Evolutionary conservation across 2,113 vertebrate genomes (phyloP), one percentile per base, ranked within the genome.

Genomic region (Ameiurus melas): DNA sequence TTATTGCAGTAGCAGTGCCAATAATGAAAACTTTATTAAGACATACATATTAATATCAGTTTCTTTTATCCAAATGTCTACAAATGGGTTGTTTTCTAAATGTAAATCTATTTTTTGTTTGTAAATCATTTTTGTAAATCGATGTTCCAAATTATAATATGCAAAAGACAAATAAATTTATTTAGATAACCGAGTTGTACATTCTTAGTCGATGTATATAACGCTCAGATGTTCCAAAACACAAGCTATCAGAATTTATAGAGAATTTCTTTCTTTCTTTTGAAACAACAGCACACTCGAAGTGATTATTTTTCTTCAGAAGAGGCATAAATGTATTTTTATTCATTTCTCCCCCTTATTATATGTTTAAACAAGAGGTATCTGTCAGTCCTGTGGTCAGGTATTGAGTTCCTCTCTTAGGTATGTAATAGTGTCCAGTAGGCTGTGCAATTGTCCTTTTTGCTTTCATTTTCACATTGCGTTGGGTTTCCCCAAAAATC

Each of bases 1-100:
- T 90, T 81, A 89, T 58, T 58, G n/a, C 92, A 85, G 81, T 70
- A 82, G 58, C 93, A 93, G 94, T 96, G 95, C 94, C 95, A 94
- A 93, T 91, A 84, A 87, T 86, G 91, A 93, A 92, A 73, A 89
- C 89, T 84, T 89, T 90, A 92, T 93, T 88, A 91, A 90, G 93
- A 88, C 73, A 86, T 79, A 73, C 12, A 60, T 17, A 12, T 47
- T 47, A 47, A 47, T 51, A 77, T 7, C 16, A 66, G 81, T 0
- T 22, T 39, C 57, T 83, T 77, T 30, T 66, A 82, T 91, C 33
- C 78, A 73, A 25, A 84, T 55, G 68, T 78, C 68, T 36, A 64
- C n/a, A 39, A 16, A n/a, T 16, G 30, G 77, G 5, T 80, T 33
- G 25, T 62, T 64, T 85, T 68, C 58, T 75, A 58, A 39, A 55